These are phyloP conservation scores for Eutrigla gurnardus DNA, from an alignment of 2,797 vertebrate genomes.

Conservation along the genomic window DNA sequence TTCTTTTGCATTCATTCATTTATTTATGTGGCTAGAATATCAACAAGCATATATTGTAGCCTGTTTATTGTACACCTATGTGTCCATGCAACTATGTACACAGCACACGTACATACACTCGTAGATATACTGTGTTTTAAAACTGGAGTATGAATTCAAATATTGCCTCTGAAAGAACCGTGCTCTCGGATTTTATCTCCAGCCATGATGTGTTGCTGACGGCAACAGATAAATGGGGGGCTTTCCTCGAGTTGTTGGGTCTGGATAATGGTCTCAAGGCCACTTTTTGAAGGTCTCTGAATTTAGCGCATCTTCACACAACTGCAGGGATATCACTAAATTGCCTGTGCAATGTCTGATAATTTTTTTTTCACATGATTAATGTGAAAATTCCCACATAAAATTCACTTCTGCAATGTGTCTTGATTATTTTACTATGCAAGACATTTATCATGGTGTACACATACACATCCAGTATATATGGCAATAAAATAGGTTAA, in stretches of 20 bases:
- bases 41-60: background rate
- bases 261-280: too few relatives aligned
- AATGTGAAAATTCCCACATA: too few relatives aligned
- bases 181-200: background rate
- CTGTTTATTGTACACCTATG: background rate
- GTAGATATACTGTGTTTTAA: background rate
- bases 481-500: background rate
- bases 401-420: too few relatives aligned
- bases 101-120: background rate
- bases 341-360: too few relatives aligned
- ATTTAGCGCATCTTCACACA: too few relatives aligned
- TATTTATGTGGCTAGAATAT: background rate
- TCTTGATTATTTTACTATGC: too few relatives aligned
- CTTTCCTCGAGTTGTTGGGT: background rate
- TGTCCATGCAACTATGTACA: background rate
- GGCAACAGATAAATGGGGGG: background rate
- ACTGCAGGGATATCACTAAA: too few relatives aligned
- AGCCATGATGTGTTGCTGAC: background rate
- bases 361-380: too few relatives aligned
- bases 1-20: conserved; percentile 12
- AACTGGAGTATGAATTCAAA: background rate
- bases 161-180: background rate
- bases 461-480: background rate
- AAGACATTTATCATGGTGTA: too few relatives aligned
- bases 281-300: too few relatives aligned